Evolutionary conservation across 1,140 invertebrate genomes (phyloP).

Genomic region (Zophobas morio): DNA sequence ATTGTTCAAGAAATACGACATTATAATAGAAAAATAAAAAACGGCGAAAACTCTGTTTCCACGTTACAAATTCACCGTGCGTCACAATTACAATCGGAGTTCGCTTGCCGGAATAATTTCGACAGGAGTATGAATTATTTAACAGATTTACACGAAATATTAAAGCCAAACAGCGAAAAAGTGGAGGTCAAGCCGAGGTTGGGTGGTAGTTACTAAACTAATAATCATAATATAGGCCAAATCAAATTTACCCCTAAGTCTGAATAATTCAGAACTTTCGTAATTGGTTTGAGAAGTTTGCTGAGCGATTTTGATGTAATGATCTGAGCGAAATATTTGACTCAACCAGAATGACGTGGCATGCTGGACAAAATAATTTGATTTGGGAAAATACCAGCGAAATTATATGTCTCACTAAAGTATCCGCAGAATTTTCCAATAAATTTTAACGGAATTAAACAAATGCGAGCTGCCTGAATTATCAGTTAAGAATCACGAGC

Average conservation of each 20-base stretch:
- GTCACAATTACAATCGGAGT: constrained; percentile 8
- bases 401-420: constrained; percentile 1
- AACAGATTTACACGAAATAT: constrained; percentile 16
- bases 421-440: constrained; percentile 20
- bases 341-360: constrained; percentile 3
- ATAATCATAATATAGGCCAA: constrained; percentile 32
- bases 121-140: constrained; percentile 6
- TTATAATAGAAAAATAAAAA: background rate
- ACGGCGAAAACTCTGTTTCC: background rate
- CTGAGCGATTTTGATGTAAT: constrained; percentile 36
- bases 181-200: constrained; percentile 5
- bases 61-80: constrained; percentile 3
- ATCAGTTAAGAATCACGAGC: too few relatives aligned
- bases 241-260: constrained; percentile 28
- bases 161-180: background rate
- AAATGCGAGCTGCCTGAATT: too few relatives aligned
- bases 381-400: constrained; percentile 8
- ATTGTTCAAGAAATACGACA: constrained; percentile 1
- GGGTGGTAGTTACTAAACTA: background rate
- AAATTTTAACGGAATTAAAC: background rate
- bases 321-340: constrained; percentile 31
- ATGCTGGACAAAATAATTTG: constrained; percentile 35
- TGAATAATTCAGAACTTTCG: constrained; percentile 40
- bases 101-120: constrained; percentile 4
- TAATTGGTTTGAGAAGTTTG: constrained; percentile 37